A percentile compares a stretch with the other conserved stretches of the same genome.
phyloP scores from a whole-genome alignment of 2,888 invertebrate species.

The Drosophila kambysellisi region DNA sequence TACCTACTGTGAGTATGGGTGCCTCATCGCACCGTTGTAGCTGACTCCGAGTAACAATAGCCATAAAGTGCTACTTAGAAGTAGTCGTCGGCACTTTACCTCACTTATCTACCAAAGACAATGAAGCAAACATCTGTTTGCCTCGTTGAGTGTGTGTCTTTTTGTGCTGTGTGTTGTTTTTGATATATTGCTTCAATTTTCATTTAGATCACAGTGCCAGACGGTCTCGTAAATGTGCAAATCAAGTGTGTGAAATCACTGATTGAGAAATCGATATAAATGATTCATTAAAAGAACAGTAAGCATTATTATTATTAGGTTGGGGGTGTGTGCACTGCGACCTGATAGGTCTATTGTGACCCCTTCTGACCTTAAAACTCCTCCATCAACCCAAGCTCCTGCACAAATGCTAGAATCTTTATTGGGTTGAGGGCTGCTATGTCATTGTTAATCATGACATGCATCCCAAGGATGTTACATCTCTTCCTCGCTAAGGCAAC shows the following conservation, averaged over 20 bases:
- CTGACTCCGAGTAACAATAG: constrained; percentile 28
- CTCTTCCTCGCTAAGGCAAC: no score
- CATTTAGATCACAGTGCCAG: constrained; percentile 24
- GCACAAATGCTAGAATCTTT: no score
- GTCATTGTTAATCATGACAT: no score
- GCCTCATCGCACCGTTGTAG: constrained; percentile 17
- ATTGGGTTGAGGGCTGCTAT: no score
- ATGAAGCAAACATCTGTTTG: constrained; percentile 2
- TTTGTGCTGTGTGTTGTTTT: constrained; percentile 2
- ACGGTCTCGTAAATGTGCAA: constrained; percentile 42
- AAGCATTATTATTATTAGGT: not conserved
- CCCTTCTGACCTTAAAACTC: no score
- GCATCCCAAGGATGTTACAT: no score
- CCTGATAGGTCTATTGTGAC: no score
- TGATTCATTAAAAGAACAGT: not conserved
- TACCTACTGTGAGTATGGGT: constrained; percentile 7
- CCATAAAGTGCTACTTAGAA: constrained; percentile 57
- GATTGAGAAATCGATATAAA: constrained; percentile 4
- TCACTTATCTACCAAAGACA: constrained; percentile 25
- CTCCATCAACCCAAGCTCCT: no score
- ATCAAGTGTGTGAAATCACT: constrained; percentile 14
- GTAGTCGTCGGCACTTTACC: constrained; percentile 35
- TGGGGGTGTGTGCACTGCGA: no score
- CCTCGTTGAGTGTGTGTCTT: constrained; percentile 6
- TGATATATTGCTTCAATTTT: constrained; percentile 33